These are phyloP conservation scores for Aeoliscus strigatus DNA, from an alignment of 2,797 vertebrate genomes.

Conservation along the genomic window DNA sequence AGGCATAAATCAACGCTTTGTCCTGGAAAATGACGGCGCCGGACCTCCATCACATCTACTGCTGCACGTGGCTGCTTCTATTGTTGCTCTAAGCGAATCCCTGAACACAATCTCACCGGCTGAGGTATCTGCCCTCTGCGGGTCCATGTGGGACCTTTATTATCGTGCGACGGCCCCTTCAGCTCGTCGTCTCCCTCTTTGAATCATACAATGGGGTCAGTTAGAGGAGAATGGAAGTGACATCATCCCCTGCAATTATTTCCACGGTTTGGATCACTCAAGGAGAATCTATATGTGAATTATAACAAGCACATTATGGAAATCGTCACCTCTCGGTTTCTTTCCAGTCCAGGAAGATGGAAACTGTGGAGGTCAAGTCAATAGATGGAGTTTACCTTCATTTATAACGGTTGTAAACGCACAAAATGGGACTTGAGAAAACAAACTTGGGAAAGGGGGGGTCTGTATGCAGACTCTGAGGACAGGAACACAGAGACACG, in stretches of 20 bases:
- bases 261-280: slow-evolving; percentile 16
- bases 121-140: slow-evolving; percentile 49
- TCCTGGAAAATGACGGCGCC: slow-evolving; percentile 60
- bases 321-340: no score
- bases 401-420: no score
- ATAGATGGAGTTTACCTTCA: no score
- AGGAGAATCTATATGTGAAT: neutral
- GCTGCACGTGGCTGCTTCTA: slow-evolving; percentile 59
- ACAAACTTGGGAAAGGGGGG: no score
- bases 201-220: slow-evolving; percentile 20
- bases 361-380: no score
- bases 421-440: no score
- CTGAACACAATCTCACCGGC: slow-evolving; percentile 55
- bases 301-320: no score
- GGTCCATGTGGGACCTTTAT: slow-evolving; percentile 50
- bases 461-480: no score
- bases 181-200: slow-evolving; percentile 26
- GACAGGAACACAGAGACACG: no score
- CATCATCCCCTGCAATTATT: slow-evolving; percentile 23
- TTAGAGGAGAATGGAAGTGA: slow-evolving; percentile 27
- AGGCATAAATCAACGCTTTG: slow-evolving; percentile 60
- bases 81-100: slow-evolving; percentile 60
- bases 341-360: no score
- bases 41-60: slow-evolving; percentile 54
- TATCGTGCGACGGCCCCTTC: slow-evolving; percentile 20